Percentiles rank a stretch among this genome's conserved stretches.
These are phyloP conservation scores for Sandelia bainsii DNA, from an alignment of 2,797 vertebrate genomes.

Conservation along the genomic window DNA sequence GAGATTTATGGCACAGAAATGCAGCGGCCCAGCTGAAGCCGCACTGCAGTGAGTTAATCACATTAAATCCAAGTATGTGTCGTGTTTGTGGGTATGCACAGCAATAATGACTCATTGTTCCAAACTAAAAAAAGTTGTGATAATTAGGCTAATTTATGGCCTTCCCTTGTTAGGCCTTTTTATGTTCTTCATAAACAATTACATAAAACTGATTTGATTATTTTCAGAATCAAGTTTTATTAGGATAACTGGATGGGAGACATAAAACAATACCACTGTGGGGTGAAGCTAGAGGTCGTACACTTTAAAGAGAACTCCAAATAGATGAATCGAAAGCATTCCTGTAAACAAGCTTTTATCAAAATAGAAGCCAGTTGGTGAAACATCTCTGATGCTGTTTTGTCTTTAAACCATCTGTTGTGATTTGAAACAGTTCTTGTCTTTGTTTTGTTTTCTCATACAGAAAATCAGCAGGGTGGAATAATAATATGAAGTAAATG, in stretches of 20 bases:
- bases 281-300: conserved; percentile 24
- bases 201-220: conserved; percentile 61
- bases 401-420: conserved; percentile 35
- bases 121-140: conserved; percentile 46
- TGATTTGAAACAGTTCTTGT: conserved; percentile 13
- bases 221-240: conserved; percentile 49
- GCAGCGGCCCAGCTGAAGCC: conserved; percentile 26
- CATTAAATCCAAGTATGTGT: conserved; percentile 60
- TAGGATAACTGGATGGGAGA: conserved; percentile 25
- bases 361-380: conserved; percentile 36
- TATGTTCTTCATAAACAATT: conserved; percentile 68
- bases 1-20: conserved; percentile 58
- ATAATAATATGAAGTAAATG: conserved; percentile 1
- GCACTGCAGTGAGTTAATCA: conserved; percentile 37
- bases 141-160: conserved; percentile 61
- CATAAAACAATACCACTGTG: conserved; percentile 31
- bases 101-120: conserved; percentile 66
- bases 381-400: conserved; percentile 15
- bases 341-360: conserved; percentile 46
- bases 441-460: conserved; percentile 21
- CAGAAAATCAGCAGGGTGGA: conserved; percentile 13
- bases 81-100: conserved; percentile 60
- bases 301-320: conserved; percentile 16
- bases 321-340: conserved; percentile 35
- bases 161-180: conserved; percentile 41